Evolutionary conservation across 2,113 vertebrate species (phyloP).

Genomic region (Myiozetetes cayanensis): DNA sequence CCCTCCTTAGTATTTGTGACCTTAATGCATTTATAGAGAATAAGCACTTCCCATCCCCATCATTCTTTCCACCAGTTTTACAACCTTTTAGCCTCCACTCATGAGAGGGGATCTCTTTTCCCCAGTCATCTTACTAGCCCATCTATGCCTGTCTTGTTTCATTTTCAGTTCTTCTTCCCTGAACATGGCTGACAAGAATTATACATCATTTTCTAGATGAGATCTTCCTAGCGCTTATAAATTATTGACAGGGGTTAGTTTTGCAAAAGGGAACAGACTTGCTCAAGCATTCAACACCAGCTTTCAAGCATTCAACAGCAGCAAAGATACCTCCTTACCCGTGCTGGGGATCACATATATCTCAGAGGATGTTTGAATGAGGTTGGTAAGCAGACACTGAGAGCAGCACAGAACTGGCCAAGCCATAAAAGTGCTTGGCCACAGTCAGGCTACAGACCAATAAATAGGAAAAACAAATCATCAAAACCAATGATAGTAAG

Average conservation of each 20-base stretch:
- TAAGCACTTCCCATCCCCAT: not conserved
- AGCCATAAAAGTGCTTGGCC: not conserved
- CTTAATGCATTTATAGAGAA: not conserved
- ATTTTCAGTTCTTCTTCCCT: constrained; percentile 3
- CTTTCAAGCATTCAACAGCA: not conserved
- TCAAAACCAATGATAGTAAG: not conserved
- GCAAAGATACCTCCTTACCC: not conserved
- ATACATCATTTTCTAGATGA: constrained; percentile 32
- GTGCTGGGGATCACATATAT: not conserved
- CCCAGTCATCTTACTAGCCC: not conserved
- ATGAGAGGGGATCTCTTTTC: not conserved
- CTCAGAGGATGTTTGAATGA: not conserved
- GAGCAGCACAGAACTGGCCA: not conserved
- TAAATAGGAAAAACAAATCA: not conserved
- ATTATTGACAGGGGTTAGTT: constrained; percentile 44
- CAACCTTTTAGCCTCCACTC: constrained; percentile 7
- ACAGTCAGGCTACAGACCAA: not conserved
- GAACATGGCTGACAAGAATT: constrained; percentile 40
- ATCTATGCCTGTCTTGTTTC: not conserved
- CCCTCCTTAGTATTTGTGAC: not conserved
- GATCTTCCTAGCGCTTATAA: constrained; percentile 6
- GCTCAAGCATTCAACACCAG: not conserved
- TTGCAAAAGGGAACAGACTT: not conserved
- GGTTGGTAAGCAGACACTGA: not conserved
- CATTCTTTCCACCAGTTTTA: not conserved